Percentiles rank a stretch among this genome's conserved stretches.
Conservation (phyloP, 2,888 invertebrate genomes). For the Drepana falcataria region DNA sequence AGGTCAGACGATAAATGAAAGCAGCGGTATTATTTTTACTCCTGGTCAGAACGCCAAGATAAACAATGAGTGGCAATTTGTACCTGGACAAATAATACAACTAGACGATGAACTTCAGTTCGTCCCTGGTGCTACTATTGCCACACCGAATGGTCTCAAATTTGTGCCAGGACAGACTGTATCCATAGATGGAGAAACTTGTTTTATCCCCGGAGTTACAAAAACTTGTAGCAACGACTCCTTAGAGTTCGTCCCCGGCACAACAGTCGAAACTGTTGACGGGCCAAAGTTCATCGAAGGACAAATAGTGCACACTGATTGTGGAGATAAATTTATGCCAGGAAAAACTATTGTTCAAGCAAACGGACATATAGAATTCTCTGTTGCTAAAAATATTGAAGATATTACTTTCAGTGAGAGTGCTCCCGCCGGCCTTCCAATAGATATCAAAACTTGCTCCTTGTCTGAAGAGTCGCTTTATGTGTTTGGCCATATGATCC, state of each 20-base stretch:
- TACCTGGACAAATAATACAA: slow-evolving; percentile 81
- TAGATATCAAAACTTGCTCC: slow-evolving; percentile 76
- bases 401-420: slow-evolving; percentile 78
- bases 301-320: slow-evolving; percentile 78
- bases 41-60: slow-evolving; percentile 81
- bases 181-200: slow-evolving; percentile 65
- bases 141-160: slow-evolving; percentile 80
- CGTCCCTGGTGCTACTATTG: slow-evolving; percentile 81
- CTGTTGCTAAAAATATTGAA: slow-evolving; percentile 76
- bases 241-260: slow-evolving; percentile 79
- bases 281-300: slow-evolving; percentile 83
- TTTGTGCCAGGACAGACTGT: slow-evolving; percentile 83
- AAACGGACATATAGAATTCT: slow-evolving; percentile 77
- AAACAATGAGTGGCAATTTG: slow-evolving; percentile 80
- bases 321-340: slow-evolving; percentile 81
- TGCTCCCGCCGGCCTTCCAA: slow-evolving; percentile 74
- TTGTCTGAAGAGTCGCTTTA: slow-evolving; percentile 72
- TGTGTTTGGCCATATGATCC: slow-evolving; percentile 83
- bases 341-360: slow-evolving; percentile 75
- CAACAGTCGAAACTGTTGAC: slow-evolving; percentile 80
- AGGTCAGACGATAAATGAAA: slow-evolving; percentile 79
- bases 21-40: slow-evolving; percentile 74
- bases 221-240: slow-evolving; percentile 58
- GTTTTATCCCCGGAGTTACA: slow-evolving; percentile 80
- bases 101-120: slow-evolving; percentile 78